phyloP scores from a whole-genome alignment of 2,797 vertebrate genomes.

The Darevskia mixta region DNA sequence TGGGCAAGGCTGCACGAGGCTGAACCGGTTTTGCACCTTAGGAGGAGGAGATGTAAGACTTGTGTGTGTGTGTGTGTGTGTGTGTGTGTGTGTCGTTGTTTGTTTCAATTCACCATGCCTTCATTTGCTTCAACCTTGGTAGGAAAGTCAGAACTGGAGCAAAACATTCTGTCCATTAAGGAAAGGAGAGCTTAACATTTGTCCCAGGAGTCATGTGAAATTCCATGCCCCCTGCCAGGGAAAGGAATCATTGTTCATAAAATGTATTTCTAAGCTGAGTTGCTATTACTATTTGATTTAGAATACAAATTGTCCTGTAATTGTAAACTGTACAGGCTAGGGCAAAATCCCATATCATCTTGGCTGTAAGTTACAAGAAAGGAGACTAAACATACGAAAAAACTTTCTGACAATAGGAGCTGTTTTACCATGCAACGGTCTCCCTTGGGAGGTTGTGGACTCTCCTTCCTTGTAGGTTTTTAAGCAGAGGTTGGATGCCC shows the following conservation, averaged over 20 bases:
- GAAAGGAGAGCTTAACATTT: slow-evolving; percentile 34
- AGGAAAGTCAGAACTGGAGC: slow-evolving; percentile 57
- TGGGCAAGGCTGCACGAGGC: background rate
- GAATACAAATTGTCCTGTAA: slow-evolving; percentile 48
- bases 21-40: background rate
- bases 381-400: too few relatives aligned
- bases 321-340: slow-evolving; percentile 28
- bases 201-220: slow-evolving; percentile 58
- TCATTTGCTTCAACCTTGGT: slow-evolving; percentile 12
- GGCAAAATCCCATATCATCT: background rate
- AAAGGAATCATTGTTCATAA: slow-evolving; percentile 66
- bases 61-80: background rate
- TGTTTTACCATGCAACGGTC: too few relatives aligned
- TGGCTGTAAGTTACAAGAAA: too few relatives aligned
- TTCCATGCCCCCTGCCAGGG: slow-evolving; percentile 52
- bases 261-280: slow-evolving; percentile 59
- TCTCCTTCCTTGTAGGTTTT: too few relatives aligned
- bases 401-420: too few relatives aligned
- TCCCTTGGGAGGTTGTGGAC: too few relatives aligned
- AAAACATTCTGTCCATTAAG: slow-evolving; percentile 72
- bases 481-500: too few relatives aligned
- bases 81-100: too few relatives aligned
- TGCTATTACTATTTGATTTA: slow-evolving; percentile 31
- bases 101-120: background rate
- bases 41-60: background rate